phyloP scores from a whole-genome alignment of 1,140 invertebrate genomes.

The Lasioglossum baleicum region DNA sequence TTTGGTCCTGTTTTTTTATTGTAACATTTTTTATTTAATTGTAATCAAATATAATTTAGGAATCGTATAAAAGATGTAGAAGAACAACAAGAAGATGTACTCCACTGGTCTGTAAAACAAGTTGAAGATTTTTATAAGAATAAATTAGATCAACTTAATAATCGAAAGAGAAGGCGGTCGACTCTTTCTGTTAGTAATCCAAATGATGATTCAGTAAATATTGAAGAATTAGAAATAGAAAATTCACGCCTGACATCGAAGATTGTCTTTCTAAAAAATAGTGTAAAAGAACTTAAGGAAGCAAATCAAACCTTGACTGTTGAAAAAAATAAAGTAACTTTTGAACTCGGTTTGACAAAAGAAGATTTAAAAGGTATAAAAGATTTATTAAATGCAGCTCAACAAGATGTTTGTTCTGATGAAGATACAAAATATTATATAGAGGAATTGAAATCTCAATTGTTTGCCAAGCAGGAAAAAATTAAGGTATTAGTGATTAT shows the following conservation, averaged over 20 bases:
- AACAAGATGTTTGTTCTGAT: conserved; percentile 50
- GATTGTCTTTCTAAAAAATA: conserved; percentile 62
- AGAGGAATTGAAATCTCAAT: conserved; percentile 66
- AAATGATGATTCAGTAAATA: conserved; percentile 43
- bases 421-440: conserved; percentile 56
- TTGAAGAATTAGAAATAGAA: conserved; percentile 64
- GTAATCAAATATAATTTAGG: conserved; percentile 44
- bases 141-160: conserved; percentile 62
- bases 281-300: conserved; percentile 62
- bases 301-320: conserved; percentile 57
- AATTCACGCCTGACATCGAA: conserved; percentile 62
- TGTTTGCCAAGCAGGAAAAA: conserved; percentile 64
- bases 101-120: conserved; percentile 67
- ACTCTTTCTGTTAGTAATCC: conserved; percentile 44
- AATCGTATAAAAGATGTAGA: conserved; percentile 70
- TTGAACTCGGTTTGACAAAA: conserved; percentile 65
- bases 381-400: conserved; percentile 57
- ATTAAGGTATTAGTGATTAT: conserved; percentile 65
- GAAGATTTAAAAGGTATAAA: conserved; percentile 67
- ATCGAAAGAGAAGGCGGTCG: conserved; percentile 55
- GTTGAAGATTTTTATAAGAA: conserved; percentile 70
- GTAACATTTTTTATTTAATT: too few species aligned
- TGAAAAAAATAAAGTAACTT: conserved; percentile 67
- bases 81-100: conserved; percentile 68
- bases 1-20: too few species aligned